Evolutionary conservation across 2,113 vertebrate genomes (phyloP).

Genomic region (Indicator indicator): DNA sequence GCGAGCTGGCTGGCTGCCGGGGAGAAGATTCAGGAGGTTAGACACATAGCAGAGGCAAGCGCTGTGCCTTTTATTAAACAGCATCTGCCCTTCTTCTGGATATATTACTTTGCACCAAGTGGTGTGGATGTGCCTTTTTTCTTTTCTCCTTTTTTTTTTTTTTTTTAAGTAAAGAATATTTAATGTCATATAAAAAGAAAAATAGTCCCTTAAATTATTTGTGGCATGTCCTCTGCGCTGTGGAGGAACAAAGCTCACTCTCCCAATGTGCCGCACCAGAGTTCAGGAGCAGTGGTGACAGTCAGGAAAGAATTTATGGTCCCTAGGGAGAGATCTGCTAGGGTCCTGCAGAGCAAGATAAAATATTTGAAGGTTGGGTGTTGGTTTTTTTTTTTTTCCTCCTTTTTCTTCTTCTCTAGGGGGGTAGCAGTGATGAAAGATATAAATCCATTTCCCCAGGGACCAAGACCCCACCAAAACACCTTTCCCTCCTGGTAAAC

Average conservation of each 20-base stretch:
- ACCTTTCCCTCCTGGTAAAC: background rate
- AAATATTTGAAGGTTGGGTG: conserved; percentile 11
- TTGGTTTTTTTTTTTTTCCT: background rate
- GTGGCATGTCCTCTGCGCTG: conserved; percentile 61
- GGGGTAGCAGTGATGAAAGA: background rate
- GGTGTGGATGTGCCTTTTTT: background rate
- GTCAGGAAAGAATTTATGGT: conserved; percentile 61
- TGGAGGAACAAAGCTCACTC: conserved; percentile 61
- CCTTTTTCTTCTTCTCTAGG: background rate
- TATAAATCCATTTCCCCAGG: background rate
- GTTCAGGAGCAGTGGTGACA: conserved; percentile 42
- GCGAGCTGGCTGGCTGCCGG: background rate
- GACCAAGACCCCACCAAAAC: background rate
- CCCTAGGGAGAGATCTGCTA: conserved; percentile 42
- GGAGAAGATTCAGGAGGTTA: conserved; percentile 26
- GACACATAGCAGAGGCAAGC: conserved; percentile 18
- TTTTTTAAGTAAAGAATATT: conserved; percentile 67
- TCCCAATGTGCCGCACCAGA: background rate
- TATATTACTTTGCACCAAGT: conserved; percentile 56
- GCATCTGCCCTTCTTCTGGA: conserved; percentile 62
- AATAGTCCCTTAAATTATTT: conserved; percentile 70
- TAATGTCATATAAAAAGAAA: conserved; percentile 55
- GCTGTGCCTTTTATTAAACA: conserved; percentile 51
- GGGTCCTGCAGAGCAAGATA: conserved; percentile 47
- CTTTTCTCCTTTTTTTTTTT: background rate